Percentiles rank a stretch among this genome's conserved stretches.
Evolutionary conservation across 2,113 vertebrate genomes (phyloP).

Genomic region (Fulica atra): DNA sequence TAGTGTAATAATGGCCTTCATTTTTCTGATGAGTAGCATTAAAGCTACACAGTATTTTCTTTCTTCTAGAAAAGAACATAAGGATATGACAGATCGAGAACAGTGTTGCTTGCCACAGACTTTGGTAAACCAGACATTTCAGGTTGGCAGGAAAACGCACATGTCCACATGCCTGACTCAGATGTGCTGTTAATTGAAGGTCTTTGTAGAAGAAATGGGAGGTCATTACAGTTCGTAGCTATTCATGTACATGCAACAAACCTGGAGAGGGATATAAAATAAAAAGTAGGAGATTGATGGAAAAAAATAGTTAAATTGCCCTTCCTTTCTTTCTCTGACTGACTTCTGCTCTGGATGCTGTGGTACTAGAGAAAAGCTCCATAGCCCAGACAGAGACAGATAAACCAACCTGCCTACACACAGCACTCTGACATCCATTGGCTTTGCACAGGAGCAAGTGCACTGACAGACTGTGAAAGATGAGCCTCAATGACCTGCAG

Average conservation of each 20-base stretch:
- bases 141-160: neutral
- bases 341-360: neutral
- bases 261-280: neutral
- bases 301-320: neutral
- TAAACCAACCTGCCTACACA: neutral
- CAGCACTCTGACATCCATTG: neutral
- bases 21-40: neutral
- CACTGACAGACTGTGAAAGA: neutral
- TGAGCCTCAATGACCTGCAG: neutral
- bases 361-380: neutral
- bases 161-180: neutral
- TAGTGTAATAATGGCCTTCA: neutral
- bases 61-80: neutral
- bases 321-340: neutral
- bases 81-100: neutral
- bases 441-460: neutral
- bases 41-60: neutral
- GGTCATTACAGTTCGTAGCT: neutral
- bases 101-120: neutral
- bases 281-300: neutral
- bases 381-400: neutral
- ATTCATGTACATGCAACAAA: neutral
- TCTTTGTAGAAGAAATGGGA: neutral
- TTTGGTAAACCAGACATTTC: neutral
- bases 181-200: neutral